Conservation (phyloP, 2,113 vertebrate species). For the Candoia aspera region DNA sequence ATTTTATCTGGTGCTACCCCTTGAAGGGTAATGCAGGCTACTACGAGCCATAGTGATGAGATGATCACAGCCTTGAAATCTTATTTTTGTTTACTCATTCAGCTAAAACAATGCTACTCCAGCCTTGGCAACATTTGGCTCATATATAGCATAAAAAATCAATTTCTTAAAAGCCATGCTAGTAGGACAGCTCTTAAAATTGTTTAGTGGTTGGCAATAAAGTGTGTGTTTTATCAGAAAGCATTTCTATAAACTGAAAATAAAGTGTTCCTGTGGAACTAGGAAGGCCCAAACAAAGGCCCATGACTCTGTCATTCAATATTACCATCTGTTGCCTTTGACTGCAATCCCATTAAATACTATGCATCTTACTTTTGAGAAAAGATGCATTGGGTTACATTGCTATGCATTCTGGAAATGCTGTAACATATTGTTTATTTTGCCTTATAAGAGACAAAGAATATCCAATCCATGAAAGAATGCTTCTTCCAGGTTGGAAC, state of each 20-base stretch:
- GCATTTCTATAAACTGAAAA: constrained; percentile 1
- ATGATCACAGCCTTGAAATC: neutral
- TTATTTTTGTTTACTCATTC: constrained; percentile 20
- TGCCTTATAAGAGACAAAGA: neutral
- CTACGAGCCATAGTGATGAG: neutral
- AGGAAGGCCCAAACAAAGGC: neutral
- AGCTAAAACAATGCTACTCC: neutral
- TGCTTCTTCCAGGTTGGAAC: neutral
- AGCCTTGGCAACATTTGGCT: neutral
- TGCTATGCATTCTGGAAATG: neutral
- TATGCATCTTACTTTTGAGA: neutral
- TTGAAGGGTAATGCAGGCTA: neutral
- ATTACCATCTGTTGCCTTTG: neutral
- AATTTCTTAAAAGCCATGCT: neutral
- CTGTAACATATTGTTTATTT: neutral
- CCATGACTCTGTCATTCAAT: neutral
- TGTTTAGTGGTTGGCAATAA: neutral
- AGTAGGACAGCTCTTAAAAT: neutral
- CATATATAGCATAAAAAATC: neutral
- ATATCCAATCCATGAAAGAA: neutral
- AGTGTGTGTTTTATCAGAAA: neutral
- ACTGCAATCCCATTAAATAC: neutral
- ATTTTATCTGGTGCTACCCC: neutral
- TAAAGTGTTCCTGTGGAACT: neutral
- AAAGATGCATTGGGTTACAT: neutral